phyloP scores from a whole-genome alignment of 2,113 vertebrate genomes.

The Odobenus rosmarus region DNA sequence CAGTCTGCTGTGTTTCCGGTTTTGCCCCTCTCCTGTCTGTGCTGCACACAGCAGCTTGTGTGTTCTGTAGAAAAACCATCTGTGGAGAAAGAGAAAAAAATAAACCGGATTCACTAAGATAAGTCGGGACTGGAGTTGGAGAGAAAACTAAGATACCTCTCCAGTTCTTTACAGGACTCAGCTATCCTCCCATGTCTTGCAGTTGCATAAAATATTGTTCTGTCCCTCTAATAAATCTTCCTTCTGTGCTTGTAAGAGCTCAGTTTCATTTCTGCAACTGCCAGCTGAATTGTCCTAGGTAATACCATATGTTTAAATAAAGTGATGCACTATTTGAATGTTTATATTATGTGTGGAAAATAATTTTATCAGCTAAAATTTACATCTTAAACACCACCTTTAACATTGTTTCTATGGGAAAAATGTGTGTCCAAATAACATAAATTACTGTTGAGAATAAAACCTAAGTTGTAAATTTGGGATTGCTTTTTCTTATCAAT shows the following conservation, averaged over 20 bases:
- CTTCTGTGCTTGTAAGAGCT: not conserved
- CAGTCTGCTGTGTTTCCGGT: not conserved
- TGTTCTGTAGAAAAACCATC: not conserved
- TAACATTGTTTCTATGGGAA: not conserved
- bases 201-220: not conserved
- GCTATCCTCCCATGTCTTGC: not conserved
- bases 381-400: not conserved
- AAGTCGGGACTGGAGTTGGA: not conserved
- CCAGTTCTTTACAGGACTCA: not conserved
- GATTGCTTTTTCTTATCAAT: not conserved
- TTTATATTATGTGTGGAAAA: slow-evolving; percentile 11
- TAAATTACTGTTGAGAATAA: slow-evolving; percentile 13
- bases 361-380: slow-evolving; percentile 17
- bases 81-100: not conserved
- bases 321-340: not conserved
- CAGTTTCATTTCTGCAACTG: not conserved
- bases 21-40: not conserved
- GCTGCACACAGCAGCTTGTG: not conserved
- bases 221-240: not conserved
- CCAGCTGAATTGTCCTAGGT: not conserved
- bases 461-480: not conserved
- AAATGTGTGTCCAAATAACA: not conserved
- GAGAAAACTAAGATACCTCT: not conserved
- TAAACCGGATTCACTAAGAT: not conserved
- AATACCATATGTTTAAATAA: not conserved